Conservation (phyloP, 2,888 invertebrate species). For the Campopleginae sp. region DNA sequence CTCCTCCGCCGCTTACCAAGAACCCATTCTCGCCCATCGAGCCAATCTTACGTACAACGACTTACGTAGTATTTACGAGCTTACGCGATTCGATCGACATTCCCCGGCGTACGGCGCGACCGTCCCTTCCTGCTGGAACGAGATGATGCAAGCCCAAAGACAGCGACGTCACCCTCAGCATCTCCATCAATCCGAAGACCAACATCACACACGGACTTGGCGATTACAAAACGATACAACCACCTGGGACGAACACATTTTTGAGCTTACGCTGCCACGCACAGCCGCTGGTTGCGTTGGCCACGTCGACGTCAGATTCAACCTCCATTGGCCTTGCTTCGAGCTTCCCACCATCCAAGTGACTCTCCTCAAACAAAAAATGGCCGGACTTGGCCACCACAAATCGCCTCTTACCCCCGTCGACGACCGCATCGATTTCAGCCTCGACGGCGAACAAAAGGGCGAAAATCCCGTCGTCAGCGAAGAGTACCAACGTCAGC, state of each 20-base stretch:
- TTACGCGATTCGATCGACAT: conserved; percentile 91
- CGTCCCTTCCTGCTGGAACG: conserved; percentile 97
- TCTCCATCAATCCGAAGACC: conserved; percentile 88
- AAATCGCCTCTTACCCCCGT: conserved; percentile 84
- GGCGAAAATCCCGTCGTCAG: conserved; percentile 91
- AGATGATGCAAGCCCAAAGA: conserved; percentile 95
- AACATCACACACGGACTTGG: conserved; percentile 94
- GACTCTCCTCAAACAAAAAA: conserved; percentile 89
- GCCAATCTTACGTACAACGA: conserved; percentile 86
- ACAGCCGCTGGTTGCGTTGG: conserved; percentile 89
- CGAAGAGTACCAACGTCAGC: conserved; percentile 92
- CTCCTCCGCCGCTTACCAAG: conserved; percentile 77
- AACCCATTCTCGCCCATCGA: conserved; percentile 86
- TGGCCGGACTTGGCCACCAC: conserved; percentile 88
- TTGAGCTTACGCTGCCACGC: conserved; percentile 94
- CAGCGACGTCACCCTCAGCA: conserved; percentile 95
- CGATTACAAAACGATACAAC: conserved; percentile 85
- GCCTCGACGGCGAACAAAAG: conserved; percentile 79
- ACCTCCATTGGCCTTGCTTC: conserved; percentile 91
- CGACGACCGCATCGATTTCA: conserved; percentile 85
- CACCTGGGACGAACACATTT: conserved; percentile 96
- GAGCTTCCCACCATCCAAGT: conserved; percentile 93
- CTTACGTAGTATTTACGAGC: conserved; percentile 88
- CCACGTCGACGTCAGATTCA: conserved; percentile 96
- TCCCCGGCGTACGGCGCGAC: conserved; percentile 92